Base-by-base conservation (phyloP, 1,140 invertebrate genomes). In the Atta colombica region DNA sequence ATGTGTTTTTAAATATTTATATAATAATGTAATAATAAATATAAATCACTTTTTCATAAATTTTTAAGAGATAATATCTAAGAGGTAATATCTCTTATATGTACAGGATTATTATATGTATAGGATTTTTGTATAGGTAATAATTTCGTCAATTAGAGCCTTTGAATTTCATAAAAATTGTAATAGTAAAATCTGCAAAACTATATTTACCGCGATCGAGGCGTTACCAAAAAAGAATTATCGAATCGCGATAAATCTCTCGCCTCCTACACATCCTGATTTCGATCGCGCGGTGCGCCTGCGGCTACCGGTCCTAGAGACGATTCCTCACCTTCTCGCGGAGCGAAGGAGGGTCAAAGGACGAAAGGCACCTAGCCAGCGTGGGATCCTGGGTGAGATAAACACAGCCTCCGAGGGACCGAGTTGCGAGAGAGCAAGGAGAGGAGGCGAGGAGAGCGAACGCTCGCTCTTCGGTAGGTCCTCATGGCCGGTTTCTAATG, bases 331-430 rank as follows among this genome's bases (percentile, higher is more conserved):
- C 80, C 68, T 82, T 55, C 74, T 65, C 82, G 63, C 61, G 10
- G 31, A 28, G 21, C 31, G 61, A 61, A 75, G 65, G 68, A 80
- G 88, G 89, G 89, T 90, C 89, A 90, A 90, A 90, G 89, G 89
- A 90, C 89, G 88, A 90, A 90, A 90, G 88, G 89, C 89, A 90
- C 69, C 89, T 86, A 90, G 88, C 89, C 89, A 90, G 88, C 89
- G 89, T 90, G 89, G 89, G 89, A 90, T 90, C 86, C 75, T 58
- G 66, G 89, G 77, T 85, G 86, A 90, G 89, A 90, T 90, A 90
- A 90, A 87, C 89, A 90, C 69, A 78, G 75, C 75, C 78, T 72
- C 66, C 39, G 58, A 68, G 78, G 71, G 77, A 74, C 80, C 74
- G 77, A 86, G 89, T 89, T 77, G 85, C 51, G 49, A 78, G 74